phyloP scores from a whole-genome alignment of 2,113 vertebrate species.

The Empidonax alnorum region DNA sequence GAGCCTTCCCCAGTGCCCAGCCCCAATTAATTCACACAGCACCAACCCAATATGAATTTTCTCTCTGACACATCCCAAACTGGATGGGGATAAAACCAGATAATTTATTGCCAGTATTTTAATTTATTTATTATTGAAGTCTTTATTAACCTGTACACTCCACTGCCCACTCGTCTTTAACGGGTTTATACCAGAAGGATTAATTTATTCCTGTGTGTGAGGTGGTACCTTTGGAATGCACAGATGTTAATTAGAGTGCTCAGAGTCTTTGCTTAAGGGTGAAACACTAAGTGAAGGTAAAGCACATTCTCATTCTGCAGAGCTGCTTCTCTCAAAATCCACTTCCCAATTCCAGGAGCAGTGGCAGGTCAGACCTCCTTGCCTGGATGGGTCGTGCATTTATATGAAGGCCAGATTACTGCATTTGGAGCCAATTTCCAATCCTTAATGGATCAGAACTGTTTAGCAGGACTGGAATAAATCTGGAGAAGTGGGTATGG shows the following conservation, averaged over 20 bases:
- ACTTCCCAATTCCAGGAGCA: background rate
- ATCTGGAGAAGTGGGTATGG: rapidly evolving
- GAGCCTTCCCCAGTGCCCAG: background rate
- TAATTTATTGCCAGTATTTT: conserved; percentile 69
- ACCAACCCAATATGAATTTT: conserved; percentile 31
- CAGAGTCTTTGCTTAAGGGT: conserved; percentile 11
- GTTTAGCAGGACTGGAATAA: background rate
- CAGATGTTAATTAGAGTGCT: conserved; percentile 67
- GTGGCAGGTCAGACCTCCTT: background rate
- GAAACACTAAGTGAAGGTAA: conserved; percentile 60
- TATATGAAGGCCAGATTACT: background rate
- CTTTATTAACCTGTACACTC: conserved; percentile 73
- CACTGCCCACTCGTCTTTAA: conserved; percentile 49
- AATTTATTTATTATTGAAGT: conserved; percentile 71
- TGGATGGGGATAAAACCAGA: conserved; percentile 49
- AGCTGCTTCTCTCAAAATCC: background rate
- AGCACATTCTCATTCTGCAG: conserved; percentile 6
- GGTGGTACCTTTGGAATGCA: conserved; percentile 60
- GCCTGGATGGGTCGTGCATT: background rate
- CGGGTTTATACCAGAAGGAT: conserved; percentile 57
- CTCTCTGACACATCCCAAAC: conserved; percentile 44
- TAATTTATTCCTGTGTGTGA: conserved; percentile 60
- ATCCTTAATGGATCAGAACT: background rate
- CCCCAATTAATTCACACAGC: conserved; percentile 25
- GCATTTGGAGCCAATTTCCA: background rate